Percentiles rank a stretch among this genome's conserved stretches.
Conservation (phyloP, 2,888 invertebrate genomes). For the Drosophila prostipennis region DNA sequence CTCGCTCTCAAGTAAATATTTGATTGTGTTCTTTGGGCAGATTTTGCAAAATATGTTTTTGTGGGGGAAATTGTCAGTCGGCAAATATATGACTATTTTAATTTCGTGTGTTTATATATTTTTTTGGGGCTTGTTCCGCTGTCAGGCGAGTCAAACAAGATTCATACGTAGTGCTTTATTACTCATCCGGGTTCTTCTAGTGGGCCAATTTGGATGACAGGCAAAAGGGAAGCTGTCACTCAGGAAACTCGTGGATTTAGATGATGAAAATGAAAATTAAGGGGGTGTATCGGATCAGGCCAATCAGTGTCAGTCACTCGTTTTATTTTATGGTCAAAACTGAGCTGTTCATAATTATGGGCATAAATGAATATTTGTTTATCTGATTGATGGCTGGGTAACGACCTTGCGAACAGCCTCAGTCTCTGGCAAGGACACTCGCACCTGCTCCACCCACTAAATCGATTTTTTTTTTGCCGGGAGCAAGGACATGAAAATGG, state of each 20-base stretch:
- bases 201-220: slow-evolving; percentile 57
- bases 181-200: slow-evolving; percentile 44
- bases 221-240: slow-evolving; percentile 55
- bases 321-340: neutral
- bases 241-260: slow-evolving; percentile 9
- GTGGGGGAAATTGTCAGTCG: slow-evolving; percentile 10
- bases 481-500: slow-evolving; percentile 22
- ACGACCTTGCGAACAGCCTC: slow-evolving; percentile 18
- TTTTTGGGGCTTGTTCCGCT: slow-evolving; percentile 40
- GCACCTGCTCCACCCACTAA: slow-evolving; percentile 13
- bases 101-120: slow-evolving; percentile 21
- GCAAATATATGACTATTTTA: slow-evolving; percentile 38
- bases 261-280: slow-evolving; percentile 11
- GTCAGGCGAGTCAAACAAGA: slow-evolving; percentile 11
- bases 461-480: slow-evolving; percentile 27
- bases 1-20: slow-evolving; percentile 23
- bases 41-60: slow-evolving; percentile 9
- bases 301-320: slow-evolving; percentile 23
- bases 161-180: slow-evolving; percentile 32
- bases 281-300: slow-evolving; percentile 6
- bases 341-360: slow-evolving; percentile 8
- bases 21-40: slow-evolving; percentile 10
- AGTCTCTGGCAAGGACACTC: slow-evolving; percentile 1
- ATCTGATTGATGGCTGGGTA: neutral
- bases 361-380: neutral